A percentile compares a stretch with the other conserved stretches of the same genome.
Evolutionary conservation across 1,140 invertebrate species (phyloP).

Genomic region (Himalopsyche phryganea): DNA sequence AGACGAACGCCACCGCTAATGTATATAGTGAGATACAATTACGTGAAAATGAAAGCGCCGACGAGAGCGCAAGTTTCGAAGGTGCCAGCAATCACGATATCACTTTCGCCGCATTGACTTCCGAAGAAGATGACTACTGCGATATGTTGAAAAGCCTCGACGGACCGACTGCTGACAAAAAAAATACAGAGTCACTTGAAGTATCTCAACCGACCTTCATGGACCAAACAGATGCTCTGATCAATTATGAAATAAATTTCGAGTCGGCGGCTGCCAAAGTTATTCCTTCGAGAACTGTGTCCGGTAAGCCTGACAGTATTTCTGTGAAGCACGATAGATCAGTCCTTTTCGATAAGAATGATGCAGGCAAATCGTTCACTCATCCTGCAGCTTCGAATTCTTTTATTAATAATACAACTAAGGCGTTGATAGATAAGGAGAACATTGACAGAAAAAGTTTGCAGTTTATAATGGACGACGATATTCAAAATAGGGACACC

Average conservation of each 20-base stretch:
- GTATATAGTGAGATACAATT: background rate
- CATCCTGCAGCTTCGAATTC: no score
- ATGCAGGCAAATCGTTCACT: no score
- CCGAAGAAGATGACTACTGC: slow-evolving; percentile 21
- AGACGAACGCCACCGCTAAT: background rate
- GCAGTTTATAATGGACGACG: no score
- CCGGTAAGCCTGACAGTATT: no score
- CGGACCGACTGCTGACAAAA: slow-evolving; percentile 9
- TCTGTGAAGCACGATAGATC: no score
- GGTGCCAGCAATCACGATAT: slow-evolving; percentile 11
- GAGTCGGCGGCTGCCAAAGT: no score
- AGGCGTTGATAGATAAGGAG: no score
- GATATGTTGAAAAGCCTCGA: slow-evolving; percentile 3
- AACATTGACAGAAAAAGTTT: no score
- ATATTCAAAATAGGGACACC: no score
- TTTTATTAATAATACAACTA: no score
- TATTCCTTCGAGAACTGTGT: no score
- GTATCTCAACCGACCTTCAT: slow-evolving; percentile 9
- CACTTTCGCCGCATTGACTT: slow-evolving; percentile 16
- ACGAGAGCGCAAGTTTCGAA: slow-evolving; percentile 1
- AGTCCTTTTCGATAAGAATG: no score
- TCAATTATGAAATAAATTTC: slow-evolving; percentile 21
- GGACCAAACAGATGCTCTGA: slow-evolving; percentile 28
- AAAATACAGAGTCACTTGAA: slow-evolving; percentile 9
- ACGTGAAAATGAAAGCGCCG: background rate